Evolutionary conservation across 2,888 invertebrate genomes (phyloP).

Genomic region (Leucozona laternaria): DNA sequence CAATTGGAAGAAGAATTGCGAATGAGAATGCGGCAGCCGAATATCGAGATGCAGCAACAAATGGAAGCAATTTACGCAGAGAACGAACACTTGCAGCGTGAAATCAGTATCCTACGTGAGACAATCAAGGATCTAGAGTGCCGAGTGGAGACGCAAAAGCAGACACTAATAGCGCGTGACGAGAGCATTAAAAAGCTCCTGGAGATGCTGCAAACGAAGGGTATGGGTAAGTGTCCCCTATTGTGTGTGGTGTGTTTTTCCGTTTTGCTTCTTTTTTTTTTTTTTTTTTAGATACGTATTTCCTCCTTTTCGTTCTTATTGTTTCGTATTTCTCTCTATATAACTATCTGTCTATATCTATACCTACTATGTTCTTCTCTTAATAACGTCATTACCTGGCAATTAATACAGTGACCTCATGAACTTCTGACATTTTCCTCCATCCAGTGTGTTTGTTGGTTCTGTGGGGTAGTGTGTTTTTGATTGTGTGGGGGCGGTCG

Average conservation of each 20-base stretch:
- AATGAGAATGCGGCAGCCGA: conserved; percentile 94
- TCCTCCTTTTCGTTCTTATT: conserved; percentile 7
- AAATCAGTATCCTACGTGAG: conserved; percentile 95
- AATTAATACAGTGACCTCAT: conserved; percentile 74
- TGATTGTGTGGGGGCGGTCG: conserved; percentile 26
- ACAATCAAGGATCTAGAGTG: conserved; percentile 98
- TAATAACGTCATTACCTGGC: conserved; percentile 71
- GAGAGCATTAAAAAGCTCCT: conserved; percentile 99
- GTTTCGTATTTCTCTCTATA: neutral
- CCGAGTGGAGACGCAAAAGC: conserved; percentile 98
- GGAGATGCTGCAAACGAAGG: conserved; percentile 99
- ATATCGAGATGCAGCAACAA: conserved; percentile 96
- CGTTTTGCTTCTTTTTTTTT: conserved; percentile 35
- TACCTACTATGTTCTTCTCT: conserved; percentile 16
- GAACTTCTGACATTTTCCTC: conserved; percentile 69
- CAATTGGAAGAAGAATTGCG: conserved; percentile 96
- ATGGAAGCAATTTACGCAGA: conserved; percentile 96
- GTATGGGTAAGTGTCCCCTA: conserved; percentile 91
- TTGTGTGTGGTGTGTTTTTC: conserved; percentile 48
- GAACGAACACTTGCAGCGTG: conserved; percentile 96
- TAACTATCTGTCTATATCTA: neutral
- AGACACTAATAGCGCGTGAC: conserved; percentile 97
- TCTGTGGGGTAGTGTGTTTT: conserved; percentile 9
- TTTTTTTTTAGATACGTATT: neutral
- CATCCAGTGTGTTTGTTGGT: neutral